These are phyloP conservation scores for Barbus barbus DNA, from an alignment of 2,113 vertebrate species.

Conservation along the genomic window DNA sequence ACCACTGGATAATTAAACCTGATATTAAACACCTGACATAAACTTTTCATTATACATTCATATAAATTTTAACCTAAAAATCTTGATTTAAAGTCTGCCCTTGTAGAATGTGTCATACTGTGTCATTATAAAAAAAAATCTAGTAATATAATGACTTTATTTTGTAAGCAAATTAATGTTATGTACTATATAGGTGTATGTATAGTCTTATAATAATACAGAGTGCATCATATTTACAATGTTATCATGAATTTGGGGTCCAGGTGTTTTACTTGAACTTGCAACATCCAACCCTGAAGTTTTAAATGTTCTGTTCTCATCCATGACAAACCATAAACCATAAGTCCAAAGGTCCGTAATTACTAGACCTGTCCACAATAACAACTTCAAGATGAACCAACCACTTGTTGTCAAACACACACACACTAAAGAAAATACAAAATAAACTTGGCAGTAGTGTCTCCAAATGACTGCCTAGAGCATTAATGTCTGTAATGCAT, in stretches of 20 bases:
- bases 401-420: constrained; percentile 4
- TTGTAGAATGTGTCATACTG: too few species aligned
- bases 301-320: constrained; percentile 21
- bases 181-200: background rate
- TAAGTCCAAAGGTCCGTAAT: constrained; percentile 18
- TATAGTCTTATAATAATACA: background rate
- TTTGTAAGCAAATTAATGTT: background rate
- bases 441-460: background rate
- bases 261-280: background rate
- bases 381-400: constrained; percentile 25
- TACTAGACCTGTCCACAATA: constrained; percentile 23
- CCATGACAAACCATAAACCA: constrained; percentile 4
- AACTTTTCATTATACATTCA: too few species aligned
- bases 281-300: background rate
- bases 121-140: too few species aligned
- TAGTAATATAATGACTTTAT: too few species aligned
- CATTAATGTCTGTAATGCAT: background rate
- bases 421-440: background rate
- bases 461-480: background rate
- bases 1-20: background rate
- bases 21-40: too few species aligned
- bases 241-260: background rate
- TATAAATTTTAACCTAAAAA: too few species aligned
- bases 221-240: background rate
- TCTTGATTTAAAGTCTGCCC: too few species aligned